Evolutionary conservation across 2,888 invertebrate genomes (phyloP), one percentile per base, ranked within the genome.

Genomic region (Aplocera efformata): DNA sequence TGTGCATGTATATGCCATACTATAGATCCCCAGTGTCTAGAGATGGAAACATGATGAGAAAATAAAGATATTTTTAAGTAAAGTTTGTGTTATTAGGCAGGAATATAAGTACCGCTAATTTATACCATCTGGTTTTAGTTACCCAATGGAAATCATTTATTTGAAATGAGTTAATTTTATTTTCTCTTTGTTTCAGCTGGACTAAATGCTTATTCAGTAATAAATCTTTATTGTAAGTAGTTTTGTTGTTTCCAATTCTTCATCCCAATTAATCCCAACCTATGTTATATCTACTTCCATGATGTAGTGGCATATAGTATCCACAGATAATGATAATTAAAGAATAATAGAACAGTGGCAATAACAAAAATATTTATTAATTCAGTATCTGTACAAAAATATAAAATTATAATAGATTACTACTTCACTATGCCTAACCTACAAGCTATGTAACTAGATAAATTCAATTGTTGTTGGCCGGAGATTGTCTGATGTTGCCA

Each of bases 121-220:
- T n/a, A n/a, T n/a, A n/a, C 13, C 5, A 17, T 17, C 13, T 17
- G 13, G 5, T 5, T 17, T 17, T 5, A 17, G 13, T 17, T 17
- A n/a, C 3, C 8, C 17, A 13, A 3, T 4, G 4, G 7, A 30
- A 24, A 25, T 13, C n/a, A 8, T 31, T 30, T 7, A 11, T 25
- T 23, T 11, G 7, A 25, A 31, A 26, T 53, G 50, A 53, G 34
- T n/a, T 39, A 20, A 27, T 13, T 22, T 6, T 36, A 42, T 48
- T 50, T 72, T 74, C 60, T 60, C 62, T 81, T 79, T 84, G 76
- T 91, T 90, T 77, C 90, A 91, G 91, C 82, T 91, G 83, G 91
- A 91, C 79, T 91, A 89, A 88, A 67, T 77, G 59, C 47, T 60
- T 63, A 52, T 57, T 58, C 32, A 36, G 33, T 60, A 75, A 81